Base-by-base conservation (phyloP, 2,888 invertebrate species). In the Caenorhabditis plicata region DNA sequence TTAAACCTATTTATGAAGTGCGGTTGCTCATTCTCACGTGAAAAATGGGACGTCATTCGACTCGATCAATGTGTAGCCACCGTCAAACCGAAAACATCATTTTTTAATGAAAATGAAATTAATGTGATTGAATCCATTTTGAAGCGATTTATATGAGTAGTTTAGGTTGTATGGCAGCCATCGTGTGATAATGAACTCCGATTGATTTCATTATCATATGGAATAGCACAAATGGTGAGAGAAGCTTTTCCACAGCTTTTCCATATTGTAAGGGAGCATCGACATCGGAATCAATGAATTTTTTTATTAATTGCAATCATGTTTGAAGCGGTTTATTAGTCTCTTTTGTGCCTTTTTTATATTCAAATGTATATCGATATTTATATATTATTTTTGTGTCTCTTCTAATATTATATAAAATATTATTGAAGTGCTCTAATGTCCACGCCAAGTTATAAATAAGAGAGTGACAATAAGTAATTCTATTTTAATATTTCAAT, bases 161-260 rank as follows among this genome's bases (percentile, higher is more conserved):
- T 64, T 23, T 38, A 68, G 71, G 58, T 76, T n/a, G 52, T 61
- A 38, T 78, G 76, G 77, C 47, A 43, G 38, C 63, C 66, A 8
- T 57, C 62, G 39, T 63, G 69, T 15, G 73, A 76, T 40, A 69
- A 72, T 40, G 77, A 77, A 38, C 45, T 72, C 25, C 73, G 78
- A n/a, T 52, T 74, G 29, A 55, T 79, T 23, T 67, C 74, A 20
- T 49, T 78, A 8, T 69, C 68, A n/a, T 71, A 73, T 41, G 76
- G 69, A n/a, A 50, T 80, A n/a, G 54, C 66, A 9, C 76, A 78
- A 61, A 73, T 74, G 63, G 60, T 78, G 17, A 67, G 75, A n/a
- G 72, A 74, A 17, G 79, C 74, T 8, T 78, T 68, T 39, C 79
- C 79, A 3, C 55, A 64, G 19, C 65, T 78, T 7, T 54, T 73